Base-by-base conservation (phyloP, 2,888 invertebrate species). In the Choristoneura rosaceana region DNA sequence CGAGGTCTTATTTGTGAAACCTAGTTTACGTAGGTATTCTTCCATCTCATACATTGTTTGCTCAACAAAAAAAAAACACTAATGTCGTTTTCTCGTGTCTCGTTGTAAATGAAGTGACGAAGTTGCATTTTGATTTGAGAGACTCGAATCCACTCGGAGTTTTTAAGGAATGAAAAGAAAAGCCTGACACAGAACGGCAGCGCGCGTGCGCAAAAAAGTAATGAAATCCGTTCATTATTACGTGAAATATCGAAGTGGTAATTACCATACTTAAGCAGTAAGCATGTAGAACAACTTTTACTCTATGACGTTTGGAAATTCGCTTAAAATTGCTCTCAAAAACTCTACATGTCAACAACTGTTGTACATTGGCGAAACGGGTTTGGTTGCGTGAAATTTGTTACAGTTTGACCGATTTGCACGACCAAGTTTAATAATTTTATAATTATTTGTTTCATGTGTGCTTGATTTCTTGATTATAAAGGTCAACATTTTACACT, bases 271-370 rank as follows among this genome's bases (percentile, higher is more conserved):
- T 73, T 73, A 73, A 73, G 69, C 69, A 64, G 73, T 68, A 60
- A 69, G 68, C 73, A 73, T 64, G 73, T 73, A 45, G 69, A 73
- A 73, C 73, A 73, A 73, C 73, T 73, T 73, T 73, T 73, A 73
- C 73, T 64, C 73, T 73, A 73, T 73, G 73, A 73, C 68, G 73
- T 73, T 69, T 73, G 73, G 73, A 73, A 73, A 73, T 73, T 73
- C 59, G 73, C 64, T 73, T 69, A 73, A 73, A 73, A 73, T 60
- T 64, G 68, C 68, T 59, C 64, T 64, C 73, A 59, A 73, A 73
- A 73, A 64, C 64, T 69, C 66, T 62, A 63, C 68, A 52, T 73
- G 73, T 73, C 73, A 68, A 64, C 73, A 60, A 69, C 63, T 73
- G 64, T 69, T 73, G 73, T 73, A 52, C 43, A 73, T 73, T 73